Evolutionary conservation across 2,888 invertebrate genomes (phyloP).

Genomic region (Diploptera punctata): DNA sequence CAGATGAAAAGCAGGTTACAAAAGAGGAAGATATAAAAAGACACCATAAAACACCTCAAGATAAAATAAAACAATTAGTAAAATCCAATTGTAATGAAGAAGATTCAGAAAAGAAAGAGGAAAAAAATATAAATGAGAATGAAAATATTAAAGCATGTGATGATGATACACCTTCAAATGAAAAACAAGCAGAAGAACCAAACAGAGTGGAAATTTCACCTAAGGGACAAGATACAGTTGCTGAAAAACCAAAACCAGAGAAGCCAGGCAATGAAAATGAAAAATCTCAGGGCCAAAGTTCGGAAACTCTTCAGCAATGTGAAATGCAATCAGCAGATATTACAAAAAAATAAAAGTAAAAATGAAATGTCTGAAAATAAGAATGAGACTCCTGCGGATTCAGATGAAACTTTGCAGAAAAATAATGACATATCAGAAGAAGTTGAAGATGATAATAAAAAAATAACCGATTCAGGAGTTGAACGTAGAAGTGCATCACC

Average conservation of each 20-base stretch:
- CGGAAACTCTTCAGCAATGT: too few relatives aligned
- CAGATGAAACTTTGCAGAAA: constrained; percentile 28
- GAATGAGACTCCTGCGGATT: too few relatives aligned
- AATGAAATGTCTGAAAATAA: too few relatives aligned
- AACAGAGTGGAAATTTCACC: constrained; percentile 36
- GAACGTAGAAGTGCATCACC: too few relatives aligned
- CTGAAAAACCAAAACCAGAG: background rate
- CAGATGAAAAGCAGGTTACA: background rate
- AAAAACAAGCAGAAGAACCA: constrained; percentile 41
- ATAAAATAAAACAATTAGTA: constrained; percentile 40
- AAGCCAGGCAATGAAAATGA: background rate
- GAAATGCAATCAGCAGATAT: constrained; percentile 30
- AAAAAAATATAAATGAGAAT: too few relatives aligned
- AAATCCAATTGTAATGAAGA: too few relatives aligned
- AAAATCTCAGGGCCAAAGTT: too few relatives aligned
- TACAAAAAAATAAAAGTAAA: too few relatives aligned
- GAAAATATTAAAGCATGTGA: too few relatives aligned
- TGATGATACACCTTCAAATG: too few relatives aligned
- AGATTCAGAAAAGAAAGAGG: constrained; percentile 34
- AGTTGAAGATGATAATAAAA: background rate
- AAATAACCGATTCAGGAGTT: too few relatives aligned
- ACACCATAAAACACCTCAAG: constrained; percentile 30
- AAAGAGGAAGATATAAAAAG: background rate
- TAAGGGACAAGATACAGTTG: background rate
- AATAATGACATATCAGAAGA: constrained; percentile 26